phyloP scores from a whole-genome alignment of 2,113 vertebrate species.

The Lipotes vexillifer region DNA sequence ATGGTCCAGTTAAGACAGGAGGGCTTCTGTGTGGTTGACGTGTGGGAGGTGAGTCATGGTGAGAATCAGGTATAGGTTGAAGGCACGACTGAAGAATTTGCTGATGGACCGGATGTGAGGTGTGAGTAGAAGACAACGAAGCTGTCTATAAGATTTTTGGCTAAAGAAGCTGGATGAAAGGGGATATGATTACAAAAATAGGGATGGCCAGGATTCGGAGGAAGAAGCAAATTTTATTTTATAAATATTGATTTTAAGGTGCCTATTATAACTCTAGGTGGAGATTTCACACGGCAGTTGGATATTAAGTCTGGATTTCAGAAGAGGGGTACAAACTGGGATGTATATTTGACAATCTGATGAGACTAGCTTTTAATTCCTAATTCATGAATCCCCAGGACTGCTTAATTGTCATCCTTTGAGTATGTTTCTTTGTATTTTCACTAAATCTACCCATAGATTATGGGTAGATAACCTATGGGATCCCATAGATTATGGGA shows the following conservation, averaged over 20 bases:
- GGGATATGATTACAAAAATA: not conserved
- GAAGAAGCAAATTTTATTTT: not conserved
- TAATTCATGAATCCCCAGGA: not conserved
- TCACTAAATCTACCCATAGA: not conserved
- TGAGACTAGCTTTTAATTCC: not conserved
- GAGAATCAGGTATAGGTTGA: not conserved
- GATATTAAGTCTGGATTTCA: not conserved
- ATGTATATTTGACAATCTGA: not conserved
- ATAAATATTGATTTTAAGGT: not conserved
- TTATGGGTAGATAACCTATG: too few relatives aligned
- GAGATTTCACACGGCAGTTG: not conserved
- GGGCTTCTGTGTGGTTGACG: not conserved
- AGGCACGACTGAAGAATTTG: not conserved
- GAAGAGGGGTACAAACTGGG: not conserved
- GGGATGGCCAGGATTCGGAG: not conserved
- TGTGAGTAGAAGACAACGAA: not conserved
- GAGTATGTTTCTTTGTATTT: not conserved
- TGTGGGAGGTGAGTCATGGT: not conserved
- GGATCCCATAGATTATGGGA: too few relatives aligned
- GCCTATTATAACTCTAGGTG: not conserved
- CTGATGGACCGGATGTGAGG: not conserved
- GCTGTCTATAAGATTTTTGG: not conserved
- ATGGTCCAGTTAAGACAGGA: not conserved
- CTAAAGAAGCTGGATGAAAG: not conserved
- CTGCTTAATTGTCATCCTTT: not conserved